Evolutionary conservation across 2,797 vertebrate species (phyloP).

Genomic region (Megalops cyprinoides): DNA sequence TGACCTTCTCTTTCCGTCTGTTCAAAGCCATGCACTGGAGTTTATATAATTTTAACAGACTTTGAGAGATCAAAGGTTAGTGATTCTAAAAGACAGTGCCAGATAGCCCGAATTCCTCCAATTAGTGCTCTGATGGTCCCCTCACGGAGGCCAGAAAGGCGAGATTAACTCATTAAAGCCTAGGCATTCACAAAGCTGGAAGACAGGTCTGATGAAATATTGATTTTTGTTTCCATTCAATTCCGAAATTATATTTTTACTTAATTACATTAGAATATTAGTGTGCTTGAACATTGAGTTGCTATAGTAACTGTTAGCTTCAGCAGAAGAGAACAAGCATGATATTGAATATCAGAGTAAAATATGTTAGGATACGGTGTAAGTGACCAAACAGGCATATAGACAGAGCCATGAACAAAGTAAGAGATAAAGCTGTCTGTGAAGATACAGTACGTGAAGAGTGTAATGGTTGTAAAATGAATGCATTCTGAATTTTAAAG

Average conservation of each 20-base stretch:
- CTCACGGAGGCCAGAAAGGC: neutral
- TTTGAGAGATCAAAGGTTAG: conserved; percentile 38
- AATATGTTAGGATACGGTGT: too few species aligned
- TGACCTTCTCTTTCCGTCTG: neutral
- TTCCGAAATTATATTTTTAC: neutral
- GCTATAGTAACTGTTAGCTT: neutral
- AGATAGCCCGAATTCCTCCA: conserved; percentile 27
- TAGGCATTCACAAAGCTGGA: neutral
- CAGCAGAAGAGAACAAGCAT: neutral
- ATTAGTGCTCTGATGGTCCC: conserved; percentile 27
- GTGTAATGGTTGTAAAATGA: neutral
- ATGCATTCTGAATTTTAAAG: conserved; percentile 3
- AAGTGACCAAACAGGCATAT: neutral
- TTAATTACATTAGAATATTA: neutral
- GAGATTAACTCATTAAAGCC: conserved; percentile 28
- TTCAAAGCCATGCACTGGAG: conserved; percentile 23
- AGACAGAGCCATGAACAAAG: neutral
- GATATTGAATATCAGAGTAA: too few species aligned
- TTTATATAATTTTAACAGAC: conserved; percentile 33
- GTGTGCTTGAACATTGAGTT: neutral
- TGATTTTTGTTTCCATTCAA: conserved; percentile 20
- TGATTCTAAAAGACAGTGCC: conserved; percentile 21
- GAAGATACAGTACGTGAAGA: neutral
- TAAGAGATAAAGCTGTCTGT: neutral
- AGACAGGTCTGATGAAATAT: neutral